Percentiles rank a stretch among this genome's conserved stretches.
Conservation (phyloP, 1,140 invertebrate genomes). For the Drosophila pruinosa region DNA sequence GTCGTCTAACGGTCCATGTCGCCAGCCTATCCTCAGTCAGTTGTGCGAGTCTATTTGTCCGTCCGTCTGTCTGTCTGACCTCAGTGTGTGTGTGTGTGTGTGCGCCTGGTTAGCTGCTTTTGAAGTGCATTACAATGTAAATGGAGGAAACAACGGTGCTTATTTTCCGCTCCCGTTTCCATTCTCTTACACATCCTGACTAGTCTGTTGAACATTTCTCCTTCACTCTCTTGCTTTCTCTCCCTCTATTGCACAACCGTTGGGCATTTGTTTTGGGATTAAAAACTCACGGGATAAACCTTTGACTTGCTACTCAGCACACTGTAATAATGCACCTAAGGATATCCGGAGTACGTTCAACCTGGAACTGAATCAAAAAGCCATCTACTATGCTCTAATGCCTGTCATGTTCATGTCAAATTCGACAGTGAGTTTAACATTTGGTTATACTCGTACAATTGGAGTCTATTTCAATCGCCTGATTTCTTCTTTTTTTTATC, state of each 20-base stretch:
- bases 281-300: background rate
- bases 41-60: background rate
- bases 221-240: background rate
- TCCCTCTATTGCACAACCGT: background rate
- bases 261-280: constrained; percentile 1
- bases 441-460: background rate
- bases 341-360: constrained; percentile 18
- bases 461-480: background rate
- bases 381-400: no score
- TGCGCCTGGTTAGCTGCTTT: constrained; percentile 59
- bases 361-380: no score
- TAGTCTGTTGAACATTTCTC: background rate
- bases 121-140: constrained; percentile 77
- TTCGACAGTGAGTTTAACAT: background rate
- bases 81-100: background rate
- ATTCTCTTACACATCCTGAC: constrained; percentile 26
- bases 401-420: no score
- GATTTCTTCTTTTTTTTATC: background rate
- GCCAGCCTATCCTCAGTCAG: constrained; percentile 34
- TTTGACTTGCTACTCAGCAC: background rate
- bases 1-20: constrained; percentile 59
- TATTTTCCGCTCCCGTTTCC: constrained; percentile 49
- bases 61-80: background rate
- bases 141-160: constrained; percentile 61
- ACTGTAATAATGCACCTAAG: constrained; percentile 22